Conservation (phyloP, 2,888 invertebrate genomes). For the Chironomus riparius region DNA sequence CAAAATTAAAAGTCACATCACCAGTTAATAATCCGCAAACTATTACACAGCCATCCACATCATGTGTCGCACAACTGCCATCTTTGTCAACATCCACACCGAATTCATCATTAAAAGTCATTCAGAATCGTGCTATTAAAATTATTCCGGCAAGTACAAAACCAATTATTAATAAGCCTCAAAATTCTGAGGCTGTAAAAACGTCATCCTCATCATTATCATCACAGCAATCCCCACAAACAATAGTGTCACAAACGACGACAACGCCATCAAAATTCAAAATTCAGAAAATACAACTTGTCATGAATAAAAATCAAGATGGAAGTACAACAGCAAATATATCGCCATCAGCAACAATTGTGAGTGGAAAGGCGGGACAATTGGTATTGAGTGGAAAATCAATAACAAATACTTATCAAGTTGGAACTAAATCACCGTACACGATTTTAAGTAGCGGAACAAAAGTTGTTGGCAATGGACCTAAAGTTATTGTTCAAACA, state of each 20-base stretch:
- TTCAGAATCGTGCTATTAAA: constrained; percentile 10
- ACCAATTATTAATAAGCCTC: constrained; percentile 13
- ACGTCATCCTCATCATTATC: not conserved
- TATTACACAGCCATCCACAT: not conserved
- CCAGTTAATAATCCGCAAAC: not conserved
- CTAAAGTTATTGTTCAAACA: constrained; percentile 23
- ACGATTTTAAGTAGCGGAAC: constrained; percentile 17
- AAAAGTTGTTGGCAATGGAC: constrained; percentile 2
- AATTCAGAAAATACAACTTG: constrained; percentile 23
- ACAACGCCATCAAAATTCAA: constrained; percentile 5
- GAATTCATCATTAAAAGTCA: not conserved
- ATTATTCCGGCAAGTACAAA: constrained; percentile 15
- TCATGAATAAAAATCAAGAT: constrained; percentile 22
- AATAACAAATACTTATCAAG: constrained; percentile 20
- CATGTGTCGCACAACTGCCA: constrained; percentile 6
- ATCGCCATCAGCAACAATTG: constrained; percentile 23
- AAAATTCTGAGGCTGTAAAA: not conserved
- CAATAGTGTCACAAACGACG: not conserved
- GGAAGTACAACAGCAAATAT: constrained; percentile 4
- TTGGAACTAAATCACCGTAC: constrained; percentile 11
- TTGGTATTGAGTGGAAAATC: constrained; percentile 19
- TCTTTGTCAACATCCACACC: constrained; percentile 27
- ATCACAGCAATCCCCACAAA: too few relatives aligned
- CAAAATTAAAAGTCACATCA: constrained; percentile 13
- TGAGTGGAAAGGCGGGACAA: constrained; percentile 23